Evolutionary conservation across 1,140 invertebrate species (phyloP).

Genomic region (Zaprionus inermis): DNA sequence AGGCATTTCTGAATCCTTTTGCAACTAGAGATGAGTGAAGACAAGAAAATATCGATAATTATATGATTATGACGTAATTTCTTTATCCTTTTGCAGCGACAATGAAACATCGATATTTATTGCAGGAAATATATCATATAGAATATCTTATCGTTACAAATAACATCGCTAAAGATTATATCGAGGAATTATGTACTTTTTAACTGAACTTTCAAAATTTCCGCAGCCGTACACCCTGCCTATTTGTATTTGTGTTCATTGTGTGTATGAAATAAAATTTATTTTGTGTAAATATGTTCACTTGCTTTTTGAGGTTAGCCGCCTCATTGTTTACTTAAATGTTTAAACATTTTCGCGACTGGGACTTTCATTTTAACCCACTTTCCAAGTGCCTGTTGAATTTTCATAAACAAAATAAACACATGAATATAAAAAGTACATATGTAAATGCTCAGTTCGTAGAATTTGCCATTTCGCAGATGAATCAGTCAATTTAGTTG

Average conservation of each 20-base stretch:
- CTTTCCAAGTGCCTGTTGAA: conserved; percentile 49
- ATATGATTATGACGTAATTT: too few relatives aligned
- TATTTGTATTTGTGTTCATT: conserved; percentile 19
- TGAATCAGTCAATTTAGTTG: conserved; percentile 73
- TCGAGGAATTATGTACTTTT: not conserved
- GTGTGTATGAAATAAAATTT: conserved; percentile 63
- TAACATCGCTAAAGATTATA: too few relatives aligned
- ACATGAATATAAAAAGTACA: not conserved
- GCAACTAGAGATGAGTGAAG: not conserved
- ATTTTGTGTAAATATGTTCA: conserved; percentile 58
- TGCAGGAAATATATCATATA: too few relatives aligned
- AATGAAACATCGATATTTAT: not conserved
- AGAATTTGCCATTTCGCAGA: conserved; percentile 41
- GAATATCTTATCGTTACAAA: not conserved
- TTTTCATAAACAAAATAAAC: conserved; percentile 25
- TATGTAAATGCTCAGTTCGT: conserved; percentile 21
- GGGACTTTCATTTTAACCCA: conserved; percentile 72
- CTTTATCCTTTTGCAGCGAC: not conserved
- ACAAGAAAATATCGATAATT: not conserved
- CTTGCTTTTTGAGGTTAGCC: conserved; percentile 53
- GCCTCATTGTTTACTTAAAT: conserved; percentile 37
- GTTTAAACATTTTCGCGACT: conserved; percentile 42
- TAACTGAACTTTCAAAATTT: conserved; percentile 26
- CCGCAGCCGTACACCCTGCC: conserved; percentile 2
- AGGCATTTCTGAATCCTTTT: not conserved